Conservation (phyloP, 2,888 invertebrate genomes). For the Pandemis corylana region DNA sequence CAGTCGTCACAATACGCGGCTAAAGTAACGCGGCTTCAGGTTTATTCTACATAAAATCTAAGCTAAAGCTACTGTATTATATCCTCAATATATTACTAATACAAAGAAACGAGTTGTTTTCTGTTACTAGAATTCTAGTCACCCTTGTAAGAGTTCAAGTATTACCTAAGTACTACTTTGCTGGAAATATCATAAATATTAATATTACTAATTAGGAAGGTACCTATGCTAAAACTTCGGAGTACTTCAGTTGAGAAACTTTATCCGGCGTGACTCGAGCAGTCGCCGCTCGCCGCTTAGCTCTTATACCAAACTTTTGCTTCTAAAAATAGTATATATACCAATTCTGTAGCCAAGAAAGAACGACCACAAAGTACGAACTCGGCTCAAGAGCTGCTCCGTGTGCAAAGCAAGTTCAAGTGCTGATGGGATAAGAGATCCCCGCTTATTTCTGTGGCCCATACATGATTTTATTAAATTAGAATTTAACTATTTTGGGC, state of each 20-base stretch:
- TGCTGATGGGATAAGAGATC: conserved; percentile 29
- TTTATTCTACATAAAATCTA: no score
- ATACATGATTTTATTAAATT: background rate
- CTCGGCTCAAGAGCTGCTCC: conserved; percentile 29
- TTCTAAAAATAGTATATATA: conserved; percentile 37
- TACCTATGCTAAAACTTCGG: background rate
- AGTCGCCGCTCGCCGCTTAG: conserved; percentile 7
- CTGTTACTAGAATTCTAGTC: background rate
- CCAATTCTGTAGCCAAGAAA: conserved; percentile 24
- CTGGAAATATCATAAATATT: background rate
- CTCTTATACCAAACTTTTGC: conserved; percentile 14
- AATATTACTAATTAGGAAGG: background rate
- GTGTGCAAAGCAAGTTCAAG: conserved; percentile 28
- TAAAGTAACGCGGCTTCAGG: no score
- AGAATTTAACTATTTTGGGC: no score
- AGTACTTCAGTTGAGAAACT: background rate
- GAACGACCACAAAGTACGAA: conserved; percentile 22
- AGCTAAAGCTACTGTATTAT: no score
- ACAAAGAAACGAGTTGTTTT: background rate
- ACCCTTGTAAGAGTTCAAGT: background rate
- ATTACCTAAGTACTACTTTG: background rate
- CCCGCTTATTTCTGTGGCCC: conserved; percentile 21
- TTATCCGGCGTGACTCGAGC: background rate
- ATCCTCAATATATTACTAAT: no score
- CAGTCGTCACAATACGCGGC: no score